Conservation (phyloP, 2,888 invertebrate species). For the Cotesia congregata region DNA sequence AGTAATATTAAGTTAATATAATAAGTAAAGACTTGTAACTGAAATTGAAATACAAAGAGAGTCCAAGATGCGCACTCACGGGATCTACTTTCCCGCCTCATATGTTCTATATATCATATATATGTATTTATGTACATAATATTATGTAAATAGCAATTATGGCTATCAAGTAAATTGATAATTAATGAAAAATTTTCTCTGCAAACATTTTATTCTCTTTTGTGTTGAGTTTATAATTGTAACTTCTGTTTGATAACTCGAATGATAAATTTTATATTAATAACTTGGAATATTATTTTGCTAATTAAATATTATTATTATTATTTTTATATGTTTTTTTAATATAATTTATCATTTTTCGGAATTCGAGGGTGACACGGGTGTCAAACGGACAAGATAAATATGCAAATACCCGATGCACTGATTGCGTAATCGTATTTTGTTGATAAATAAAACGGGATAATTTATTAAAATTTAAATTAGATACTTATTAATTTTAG, state of each 20-base stretch:
- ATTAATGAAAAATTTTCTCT: slow-evolving; percentile 11
- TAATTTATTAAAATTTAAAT: too few species aligned
- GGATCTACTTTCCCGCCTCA: slow-evolving; percentile 12
- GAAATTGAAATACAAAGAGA: not conserved
- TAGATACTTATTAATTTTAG: too few species aligned
- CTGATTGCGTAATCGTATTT: not conserved
- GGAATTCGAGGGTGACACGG: too few species aligned
- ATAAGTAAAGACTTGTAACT: not conserved
- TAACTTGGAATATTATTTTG: not conserved
- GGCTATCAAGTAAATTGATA: slow-evolving; percentile 14
- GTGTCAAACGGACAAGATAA: too few species aligned
- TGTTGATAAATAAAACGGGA: not conserved
- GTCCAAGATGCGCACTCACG: not conserved
- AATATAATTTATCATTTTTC: not conserved
- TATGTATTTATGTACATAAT: not conserved
- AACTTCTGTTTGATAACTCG: not conserved
- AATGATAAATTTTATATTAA: not conserved
- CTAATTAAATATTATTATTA: not conserved
- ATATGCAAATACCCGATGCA: too few species aligned
- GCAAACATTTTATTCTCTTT: not conserved
- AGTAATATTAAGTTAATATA: not conserved
- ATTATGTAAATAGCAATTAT: not conserved
- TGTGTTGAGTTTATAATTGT: not conserved
- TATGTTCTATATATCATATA: not conserved
- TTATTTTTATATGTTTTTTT: not conserved